A percentile compares a stretch with the other conserved stretches of the same genome.
Evolutionary conservation across 2,888 invertebrate species (phyloP).

Genomic region (Hirtodrosophila histrioides): DNA sequence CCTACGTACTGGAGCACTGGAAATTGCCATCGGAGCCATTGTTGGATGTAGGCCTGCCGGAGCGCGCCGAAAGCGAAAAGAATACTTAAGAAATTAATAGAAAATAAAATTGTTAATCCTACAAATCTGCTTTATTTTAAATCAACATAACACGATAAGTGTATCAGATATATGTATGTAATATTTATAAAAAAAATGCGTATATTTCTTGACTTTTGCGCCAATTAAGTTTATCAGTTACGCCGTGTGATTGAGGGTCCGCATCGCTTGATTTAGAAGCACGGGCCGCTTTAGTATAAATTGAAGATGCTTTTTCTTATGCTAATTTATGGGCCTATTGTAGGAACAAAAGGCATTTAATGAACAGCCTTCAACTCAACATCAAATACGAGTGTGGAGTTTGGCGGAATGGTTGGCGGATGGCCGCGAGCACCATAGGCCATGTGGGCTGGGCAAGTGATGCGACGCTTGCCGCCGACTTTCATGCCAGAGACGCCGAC

Average conservation of each 20-base stretch:
- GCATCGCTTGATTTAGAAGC: no score
- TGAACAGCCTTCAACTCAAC: conserved; percentile 93
- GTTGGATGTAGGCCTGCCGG: conserved; percentile 48
- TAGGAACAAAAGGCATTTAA: conserved; percentile 50
- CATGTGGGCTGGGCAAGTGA: conserved; percentile 93
- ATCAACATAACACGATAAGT: conserved; percentile 30
- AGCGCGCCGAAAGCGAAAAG: neutral
- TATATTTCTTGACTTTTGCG: neutral
- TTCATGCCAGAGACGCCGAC: conserved; percentile 96
- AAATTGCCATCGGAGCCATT: conserved; percentile 77
- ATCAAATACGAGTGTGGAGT: conserved; percentile 94
- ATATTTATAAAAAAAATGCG: conserved; percentile 6
- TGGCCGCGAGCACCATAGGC: conserved; percentile 92
- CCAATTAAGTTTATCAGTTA: neutral
- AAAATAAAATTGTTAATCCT: conserved; percentile 16
- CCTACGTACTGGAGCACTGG: conserved; percentile 83
- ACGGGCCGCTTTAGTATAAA: neutral
- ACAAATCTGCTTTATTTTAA: conserved; percentile 52
- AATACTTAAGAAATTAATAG: conserved; percentile 1
- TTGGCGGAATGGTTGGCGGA: conserved; percentile 94
- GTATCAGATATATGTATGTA: conserved; percentile 23
- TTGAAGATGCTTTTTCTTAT: conserved; percentile 19
- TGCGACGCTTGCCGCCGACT: conserved; percentile 94
- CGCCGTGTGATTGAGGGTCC: neutral
- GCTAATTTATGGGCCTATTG: conserved; percentile 42